A percentile compares a stretch with the other conserved stretches of the same genome.
phyloP scores from a whole-genome alignment of 2,113 vertebrate species.

The Indicator maculatus region DNA sequence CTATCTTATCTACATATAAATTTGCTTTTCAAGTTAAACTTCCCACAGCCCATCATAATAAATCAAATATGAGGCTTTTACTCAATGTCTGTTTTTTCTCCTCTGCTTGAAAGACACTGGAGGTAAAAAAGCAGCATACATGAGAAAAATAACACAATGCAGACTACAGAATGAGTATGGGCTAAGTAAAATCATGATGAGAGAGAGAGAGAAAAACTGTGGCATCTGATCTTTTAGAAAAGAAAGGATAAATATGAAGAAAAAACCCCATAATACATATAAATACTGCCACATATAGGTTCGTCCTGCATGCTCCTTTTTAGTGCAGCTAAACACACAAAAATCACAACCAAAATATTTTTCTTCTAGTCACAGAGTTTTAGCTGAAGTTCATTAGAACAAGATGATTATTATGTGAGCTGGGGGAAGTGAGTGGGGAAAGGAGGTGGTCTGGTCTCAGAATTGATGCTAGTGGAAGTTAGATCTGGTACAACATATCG shows the following conservation, averaged over 20 bases:
- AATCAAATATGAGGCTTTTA: neutral
- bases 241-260: neutral
- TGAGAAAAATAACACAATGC: neutral
- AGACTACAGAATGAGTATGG: neutral
- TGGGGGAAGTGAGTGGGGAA: conserved; percentile 51
- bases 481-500: fast-evolving
- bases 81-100: neutral
- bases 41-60: neutral
- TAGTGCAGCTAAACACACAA: neutral
- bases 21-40: neutral
- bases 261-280: neutral
- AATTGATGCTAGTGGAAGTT: neutral
- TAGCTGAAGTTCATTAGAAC: neutral
- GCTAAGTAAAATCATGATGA: neutral
- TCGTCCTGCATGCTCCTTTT: neutral
- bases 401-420: too few relatives aligned
- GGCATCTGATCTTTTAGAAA: neutral
- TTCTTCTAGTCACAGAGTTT: neutral
- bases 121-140: neutral
- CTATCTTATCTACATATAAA: neutral
- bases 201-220: neutral
- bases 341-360: neutral
- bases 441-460: neutral
- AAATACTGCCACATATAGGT: neutral
- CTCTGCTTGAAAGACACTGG: neutral